Conservation (phyloP, 2,113 vertebrate genomes). For the Rafetus swinhoei region DNA sequence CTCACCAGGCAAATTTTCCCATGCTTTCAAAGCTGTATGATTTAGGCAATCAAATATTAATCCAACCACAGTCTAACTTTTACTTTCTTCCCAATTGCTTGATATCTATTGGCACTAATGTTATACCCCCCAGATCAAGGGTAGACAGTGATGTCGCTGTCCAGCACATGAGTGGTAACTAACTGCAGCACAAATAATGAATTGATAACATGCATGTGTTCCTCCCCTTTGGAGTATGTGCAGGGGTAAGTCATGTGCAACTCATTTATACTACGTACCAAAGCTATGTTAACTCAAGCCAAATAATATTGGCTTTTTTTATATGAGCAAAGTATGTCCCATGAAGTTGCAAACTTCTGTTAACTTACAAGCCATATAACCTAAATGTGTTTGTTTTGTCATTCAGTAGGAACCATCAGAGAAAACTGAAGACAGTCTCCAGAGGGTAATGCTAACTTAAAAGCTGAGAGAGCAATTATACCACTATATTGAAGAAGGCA, state of each 20-base stretch:
- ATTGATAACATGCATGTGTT: slow-evolving; percentile 75
- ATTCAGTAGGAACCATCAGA: slow-evolving; percentile 20
- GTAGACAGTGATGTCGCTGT: slow-evolving; percentile 62
- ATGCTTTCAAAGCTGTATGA: slow-evolving; percentile 50
- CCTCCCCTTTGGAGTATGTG: slow-evolving; percentile 49
- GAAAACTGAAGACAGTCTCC: slow-evolving; percentile 33
- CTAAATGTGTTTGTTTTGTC: slow-evolving; percentile 51
- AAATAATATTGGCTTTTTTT: slow-evolving; percentile 63
- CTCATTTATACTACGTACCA: slow-evolving; percentile 69
- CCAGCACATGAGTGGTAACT: slow-evolving; percentile 53
- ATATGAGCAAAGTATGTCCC: slow-evolving; percentile 69
- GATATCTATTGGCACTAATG: slow-evolving; percentile 56
- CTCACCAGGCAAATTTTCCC: slow-evolving; percentile 57
- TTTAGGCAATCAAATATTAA: slow-evolving; percentile 72
- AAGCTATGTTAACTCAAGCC: slow-evolving; percentile 67
- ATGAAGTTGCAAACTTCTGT: slow-evolving; percentile 66
- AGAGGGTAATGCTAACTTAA: slow-evolving; percentile 35
- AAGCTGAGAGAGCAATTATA: slow-evolving; percentile 40
- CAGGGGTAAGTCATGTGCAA: slow-evolving; percentile 70
- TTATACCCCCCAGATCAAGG: slow-evolving; percentile 41
- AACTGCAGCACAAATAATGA: slow-evolving; percentile 65
- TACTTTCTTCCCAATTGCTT: slow-evolving; percentile 73
- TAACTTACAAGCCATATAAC: slow-evolving; percentile 61
- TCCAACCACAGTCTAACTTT: slow-evolving; percentile 70
- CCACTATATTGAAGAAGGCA: slow-evolving; percentile 35